phyloP scores from a whole-genome alignment of 2,113 vertebrate genomes.

The Oryzias woworae region DNA sequence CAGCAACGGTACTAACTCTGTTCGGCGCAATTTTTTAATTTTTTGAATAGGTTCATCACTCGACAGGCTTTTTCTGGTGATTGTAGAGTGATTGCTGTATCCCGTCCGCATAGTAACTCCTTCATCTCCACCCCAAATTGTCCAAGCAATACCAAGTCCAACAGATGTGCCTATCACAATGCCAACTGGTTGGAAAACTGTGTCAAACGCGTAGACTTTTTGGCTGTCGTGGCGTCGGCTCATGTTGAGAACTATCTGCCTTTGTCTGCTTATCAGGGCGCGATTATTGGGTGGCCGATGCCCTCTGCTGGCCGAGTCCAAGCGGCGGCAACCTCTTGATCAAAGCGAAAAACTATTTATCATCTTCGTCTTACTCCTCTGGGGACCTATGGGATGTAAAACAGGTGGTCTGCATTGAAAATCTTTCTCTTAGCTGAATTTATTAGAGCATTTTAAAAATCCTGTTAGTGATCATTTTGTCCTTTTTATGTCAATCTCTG shows the following conservation, averaged over 20 bases:
- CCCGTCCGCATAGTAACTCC: slow-evolving; percentile 29
- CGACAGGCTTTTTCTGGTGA: slow-evolving; percentile 44
- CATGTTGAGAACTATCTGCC: slow-evolving; percentile 57
- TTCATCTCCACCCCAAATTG: slow-evolving; percentile 55
- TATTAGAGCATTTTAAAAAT: slow-evolving; percentile 70
- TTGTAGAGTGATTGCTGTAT: slow-evolving; percentile 54
- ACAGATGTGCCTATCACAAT: slow-evolving; percentile 71
- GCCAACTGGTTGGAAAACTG: slow-evolving; percentile 70
- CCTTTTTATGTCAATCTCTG: slow-evolving; percentile 67
- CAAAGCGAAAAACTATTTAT: slow-evolving; percentile 57
- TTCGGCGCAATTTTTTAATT: slow-evolving; percentile 29
- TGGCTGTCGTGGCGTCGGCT: slow-evolving; percentile 48
- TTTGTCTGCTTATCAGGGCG: slow-evolving; percentile 65
- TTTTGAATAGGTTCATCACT: slow-evolving; percentile 35
- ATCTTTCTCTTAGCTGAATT: slow-evolving; percentile 71
- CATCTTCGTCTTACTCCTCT: slow-evolving; percentile 44
- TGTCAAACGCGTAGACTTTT: slow-evolving; percentile 57
- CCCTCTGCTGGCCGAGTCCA: slow-evolving; percentile 44
- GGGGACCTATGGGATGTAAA: slow-evolving; percentile 46
- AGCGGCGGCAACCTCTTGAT: slow-evolving; percentile 59
- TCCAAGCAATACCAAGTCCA: slow-evolving; percentile 78
- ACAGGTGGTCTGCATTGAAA: slow-evolving; percentile 62
- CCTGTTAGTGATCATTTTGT: slow-evolving; percentile 70
- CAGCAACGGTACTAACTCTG: slow-evolving; percentile 70
- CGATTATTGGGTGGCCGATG: slow-evolving; percentile 57